These are phyloP conservation scores for Mactromeris polynyma DNA, from an alignment of 2,888 invertebrate genomes.

Conservation along the genomic window DNA sequence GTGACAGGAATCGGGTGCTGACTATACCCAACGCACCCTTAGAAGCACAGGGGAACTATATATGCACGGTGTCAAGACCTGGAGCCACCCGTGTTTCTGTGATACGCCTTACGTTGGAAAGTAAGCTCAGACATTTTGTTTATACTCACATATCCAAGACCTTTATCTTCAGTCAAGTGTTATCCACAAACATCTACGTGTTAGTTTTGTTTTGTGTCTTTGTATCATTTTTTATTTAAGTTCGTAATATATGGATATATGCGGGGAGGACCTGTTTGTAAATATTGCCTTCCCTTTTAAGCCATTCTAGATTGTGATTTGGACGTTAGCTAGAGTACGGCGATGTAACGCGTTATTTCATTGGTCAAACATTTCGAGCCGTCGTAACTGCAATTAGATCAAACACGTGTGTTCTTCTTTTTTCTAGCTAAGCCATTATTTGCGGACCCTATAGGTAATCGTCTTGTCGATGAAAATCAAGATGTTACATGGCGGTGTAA, in stretches of 20 bases:
- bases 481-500: constrained; percentile 63
- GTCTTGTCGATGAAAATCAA: constrained; percentile 61
- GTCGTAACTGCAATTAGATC: no score
- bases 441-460: constrained; percentile 48
- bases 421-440: constrained; percentile 66
- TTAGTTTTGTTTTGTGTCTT: no score
- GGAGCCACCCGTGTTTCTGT: constrained; percentile 23
- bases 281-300: no score
- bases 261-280: no score
- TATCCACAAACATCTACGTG: no score
- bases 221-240: no score
- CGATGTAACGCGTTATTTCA: no score
- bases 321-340: no score
- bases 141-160: neutral
- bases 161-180: no score
- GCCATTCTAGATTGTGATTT: no score
- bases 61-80: constrained; percentile 56
- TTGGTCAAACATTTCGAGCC: no score
- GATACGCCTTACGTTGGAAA: constrained; percentile 55
- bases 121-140: constrained; percentile 41
- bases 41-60: constrained; percentile 65
- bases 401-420: neutral
- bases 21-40: constrained; percentile 60
- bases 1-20: constrained; percentile 60
- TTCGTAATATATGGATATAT: no score